Percentiles rank a stretch among this genome's conserved stretches.
phyloP scores from a whole-genome alignment of 2,888 invertebrate genomes.

The Pseudococcus longispinus region DNA sequence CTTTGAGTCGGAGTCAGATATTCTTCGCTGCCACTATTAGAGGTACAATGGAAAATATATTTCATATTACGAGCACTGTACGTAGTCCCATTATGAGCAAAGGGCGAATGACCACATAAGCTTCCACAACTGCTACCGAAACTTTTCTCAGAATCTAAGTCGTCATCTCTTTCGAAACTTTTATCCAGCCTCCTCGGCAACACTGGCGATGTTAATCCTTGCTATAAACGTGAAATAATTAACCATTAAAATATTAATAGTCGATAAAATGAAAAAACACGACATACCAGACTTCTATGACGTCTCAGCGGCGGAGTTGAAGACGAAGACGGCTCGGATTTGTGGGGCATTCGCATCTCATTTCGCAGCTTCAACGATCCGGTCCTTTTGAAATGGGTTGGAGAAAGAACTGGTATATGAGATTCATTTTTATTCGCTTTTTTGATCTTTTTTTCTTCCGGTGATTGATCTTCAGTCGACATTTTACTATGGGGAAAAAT shows the following conservation, averaged over 20 bases:
- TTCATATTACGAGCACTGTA: conserved; percentile 76
- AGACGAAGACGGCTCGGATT: not conserved
- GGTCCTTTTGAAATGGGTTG: conserved; percentile 49
- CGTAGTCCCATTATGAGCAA: conserved; percentile 71
- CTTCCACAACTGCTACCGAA: conserved; percentile 69
- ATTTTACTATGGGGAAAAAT: conserved; percentile 16
- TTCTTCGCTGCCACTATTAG: conserved; percentile 79
- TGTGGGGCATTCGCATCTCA: conserved; percentile 46
- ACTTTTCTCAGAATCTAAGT: conserved; percentile 79
- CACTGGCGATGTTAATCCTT: conserved; percentile 48
- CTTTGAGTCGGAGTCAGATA: conserved; percentile 89
- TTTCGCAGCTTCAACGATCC: conserved; percentile 52
- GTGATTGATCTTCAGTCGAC: conserved; percentile 5
- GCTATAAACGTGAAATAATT: not conserved
- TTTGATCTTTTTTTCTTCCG: not conserved
- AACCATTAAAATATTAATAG: not conserved
- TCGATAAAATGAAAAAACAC: not conserved
- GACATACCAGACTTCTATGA: conserved; percentile 60
- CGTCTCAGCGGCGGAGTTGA: conserved; percentile 58
- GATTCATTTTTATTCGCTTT: conserved; percentile 37
- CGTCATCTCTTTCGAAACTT: conserved; percentile 66
- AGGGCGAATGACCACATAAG: conserved; percentile 76
- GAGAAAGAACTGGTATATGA: conserved; percentile 51
- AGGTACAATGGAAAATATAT: conserved; percentile 85
- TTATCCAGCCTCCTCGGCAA: conserved; percentile 11